phyloP scores from a whole-genome alignment of 2,888 invertebrate genomes.

The Volucella bombylans region DNA sequence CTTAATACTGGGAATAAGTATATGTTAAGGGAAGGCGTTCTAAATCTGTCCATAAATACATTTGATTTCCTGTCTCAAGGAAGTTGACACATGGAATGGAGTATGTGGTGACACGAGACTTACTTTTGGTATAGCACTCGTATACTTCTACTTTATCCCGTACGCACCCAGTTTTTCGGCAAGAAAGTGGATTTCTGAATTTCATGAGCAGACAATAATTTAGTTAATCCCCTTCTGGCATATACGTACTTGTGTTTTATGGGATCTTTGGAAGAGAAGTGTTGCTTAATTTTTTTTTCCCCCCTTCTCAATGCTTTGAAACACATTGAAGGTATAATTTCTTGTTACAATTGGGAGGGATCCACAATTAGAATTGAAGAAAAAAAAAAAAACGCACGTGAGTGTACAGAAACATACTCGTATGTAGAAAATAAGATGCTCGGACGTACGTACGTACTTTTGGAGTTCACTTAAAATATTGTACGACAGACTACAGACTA shows the following conservation, averaged over 20 bases:
- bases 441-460: conserved; percentile 1
- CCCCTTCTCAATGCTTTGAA: conserved; percentile 14
- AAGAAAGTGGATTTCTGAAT: conserved; percentile 59
- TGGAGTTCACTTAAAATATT: too few relatives aligned
- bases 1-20: conserved; percentile 66
- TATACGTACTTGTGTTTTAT: conserved; percentile 30
- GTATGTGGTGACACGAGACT: conserved; percentile 55
- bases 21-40: conserved; percentile 50
- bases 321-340: conserved; percentile 47
- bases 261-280: conserved; percentile 36
- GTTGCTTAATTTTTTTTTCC: conserved; percentile 6
- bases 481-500: neutral
- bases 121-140: conserved; percentile 5
- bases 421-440: conserved; percentile 29
- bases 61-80: conserved; percentile 60
- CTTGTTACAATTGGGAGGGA: conserved; percentile 56
- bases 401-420: conserved; percentile 28
- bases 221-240: conserved; percentile 57
- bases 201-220: conserved; percentile 49
- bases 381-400: conserved; percentile 23
- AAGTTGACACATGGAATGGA: conserved; percentile 11
- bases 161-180: neutral
- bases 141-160: too few relatives aligned
- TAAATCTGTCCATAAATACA: conserved; percentile 68
- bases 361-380: conserved; percentile 58